Conservation (phyloP, 1,140 invertebrate genomes). For the Helicoverpa zea region DNA sequence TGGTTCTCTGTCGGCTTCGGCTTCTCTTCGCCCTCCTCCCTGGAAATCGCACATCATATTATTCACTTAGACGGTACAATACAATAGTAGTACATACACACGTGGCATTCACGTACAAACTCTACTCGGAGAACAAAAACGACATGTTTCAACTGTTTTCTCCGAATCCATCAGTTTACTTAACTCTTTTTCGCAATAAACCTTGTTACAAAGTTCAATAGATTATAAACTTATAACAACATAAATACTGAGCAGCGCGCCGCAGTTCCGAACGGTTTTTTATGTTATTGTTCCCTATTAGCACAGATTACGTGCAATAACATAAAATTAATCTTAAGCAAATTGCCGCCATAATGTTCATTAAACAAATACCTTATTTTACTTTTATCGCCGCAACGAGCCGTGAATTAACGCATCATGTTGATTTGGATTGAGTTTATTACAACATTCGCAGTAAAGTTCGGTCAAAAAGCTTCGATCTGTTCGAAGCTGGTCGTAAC, state of each 20-base stretch:
- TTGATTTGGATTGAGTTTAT: slow-evolving; percentile 14
- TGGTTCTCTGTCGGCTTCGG: slow-evolving; percentile 89
- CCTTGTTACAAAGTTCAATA: no score
- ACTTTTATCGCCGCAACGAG: slow-evolving; percentile 22
- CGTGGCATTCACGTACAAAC: no score
- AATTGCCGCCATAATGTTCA: slow-evolving; percentile 8
- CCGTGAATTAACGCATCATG: slow-evolving; percentile 8
- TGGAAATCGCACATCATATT: slow-evolving; percentile 55
- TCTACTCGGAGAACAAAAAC: no score
- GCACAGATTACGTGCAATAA: slow-evolving; percentile 20
- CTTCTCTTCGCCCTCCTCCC: slow-evolving; percentile 83
- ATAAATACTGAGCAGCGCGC: neutral
- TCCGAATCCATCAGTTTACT: no score
- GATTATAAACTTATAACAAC: no score
- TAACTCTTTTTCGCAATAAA: no score
- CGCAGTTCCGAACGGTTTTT: neutral
- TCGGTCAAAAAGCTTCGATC: neutral
- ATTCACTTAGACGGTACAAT: neutral
- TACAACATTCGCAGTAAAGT: neutral
- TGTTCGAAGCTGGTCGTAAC: neutral
- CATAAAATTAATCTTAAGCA: slow-evolving; percentile 15
- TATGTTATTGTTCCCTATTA: neutral
- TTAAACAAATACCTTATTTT: slow-evolving; percentile 25
- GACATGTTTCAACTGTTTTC: no score
- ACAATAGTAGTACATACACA: no score